Evolutionary conservation across 2,797 vertebrate species (phyloP).

Genomic region (Acanthurus lineatus): DNA sequence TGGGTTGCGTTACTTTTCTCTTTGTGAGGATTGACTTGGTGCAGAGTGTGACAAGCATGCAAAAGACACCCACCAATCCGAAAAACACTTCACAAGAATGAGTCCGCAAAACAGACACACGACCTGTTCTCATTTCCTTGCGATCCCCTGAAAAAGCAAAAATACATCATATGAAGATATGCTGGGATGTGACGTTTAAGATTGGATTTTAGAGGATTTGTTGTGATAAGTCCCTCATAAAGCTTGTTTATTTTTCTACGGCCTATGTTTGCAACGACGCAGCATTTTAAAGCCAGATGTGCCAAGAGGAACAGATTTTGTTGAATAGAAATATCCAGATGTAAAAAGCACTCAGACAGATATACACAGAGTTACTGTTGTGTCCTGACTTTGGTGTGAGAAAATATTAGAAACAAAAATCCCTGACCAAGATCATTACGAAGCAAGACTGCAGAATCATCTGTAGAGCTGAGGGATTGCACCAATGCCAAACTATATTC

Average conservation of each 20-base stretch:
- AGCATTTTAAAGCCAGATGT: slow-evolving; percentile 63
- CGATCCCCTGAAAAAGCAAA: slow-evolving; percentile 42
- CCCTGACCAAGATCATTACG: slow-evolving; percentile 23
- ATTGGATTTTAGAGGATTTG: slow-evolving; percentile 80
- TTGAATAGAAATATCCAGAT: slow-evolving; percentile 29
- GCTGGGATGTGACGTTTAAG: slow-evolving; percentile 48
- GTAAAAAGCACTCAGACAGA: slow-evolving; percentile 16
- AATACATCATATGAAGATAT: slow-evolving; percentile 52
- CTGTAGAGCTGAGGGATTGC: not conserved
- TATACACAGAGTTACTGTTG: slow-evolving; percentile 9
- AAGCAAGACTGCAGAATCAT: slow-evolving; percentile 21
- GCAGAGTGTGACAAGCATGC: not conserved
- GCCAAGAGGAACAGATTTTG: slow-evolving; percentile 55
- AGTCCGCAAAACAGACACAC: slow-evolving; percentile 1
- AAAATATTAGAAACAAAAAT: slow-evolving; percentile 42
- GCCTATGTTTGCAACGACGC: slow-evolving; percentile 53
- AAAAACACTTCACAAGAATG: not conserved
- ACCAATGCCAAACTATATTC: not conserved
- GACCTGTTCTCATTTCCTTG: not conserved
- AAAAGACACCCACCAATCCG: not conserved
- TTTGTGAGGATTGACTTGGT: slow-evolving; percentile 1
- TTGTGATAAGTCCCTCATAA: slow-evolving; percentile 69
- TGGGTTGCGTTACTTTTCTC: slow-evolving; percentile 31
- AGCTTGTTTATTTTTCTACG: slow-evolving; percentile 68
- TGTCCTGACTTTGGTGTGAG: slow-evolving; percentile 49